Base-by-base conservation (phyloP, 2,888 invertebrate species). In the Serrognathus titanus region DNA sequence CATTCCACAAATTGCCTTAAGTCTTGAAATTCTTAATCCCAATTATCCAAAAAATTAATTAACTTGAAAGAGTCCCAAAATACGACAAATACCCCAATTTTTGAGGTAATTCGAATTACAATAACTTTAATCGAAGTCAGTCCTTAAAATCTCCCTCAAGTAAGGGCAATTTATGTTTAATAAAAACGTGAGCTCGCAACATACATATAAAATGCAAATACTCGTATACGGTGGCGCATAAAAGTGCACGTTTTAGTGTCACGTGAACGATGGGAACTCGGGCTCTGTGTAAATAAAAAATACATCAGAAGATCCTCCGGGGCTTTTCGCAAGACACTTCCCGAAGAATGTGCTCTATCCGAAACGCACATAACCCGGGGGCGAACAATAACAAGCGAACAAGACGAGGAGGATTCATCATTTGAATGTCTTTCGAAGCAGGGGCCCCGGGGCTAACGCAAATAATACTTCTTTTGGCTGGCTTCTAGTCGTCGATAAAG, bases 311-410 rank as follows among this genome's bases (percentile, higher is more conserved):
- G 20, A 35, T 36, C 37, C 36, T 35, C 20, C 46, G 38, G 13
- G 20, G 53, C 53, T 47, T 40, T 54, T 58, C 53, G 37, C 46
- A 56, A 61, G 51, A 55, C 53, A 59, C 55, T 60, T 58, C 58
- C 45, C 49, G 54, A 52, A 57, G 58, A 59, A 51, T 47, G 47
- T 48, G 51, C 61, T 58, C 63, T 48, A 61, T 63, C 61, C 51
- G 55, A 61, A 64, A 59, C 52, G 57, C 59, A 66, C 62, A 64
- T 62, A 64, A 55, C 65, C 60, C 43, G 43, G 45, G 59, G 65
- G 60, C 43, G 55, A 61, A 59, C 61, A 61, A 63, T 64, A 63
- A 64, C 62, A 64, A 58, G 58, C 57, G 60, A 60, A 63, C 59
- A 61, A 63, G 59, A 59, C 59, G 47, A 54, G 55, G 51, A 50